Evolutionary conservation across 92 coral and sea anemone genomes (phyloP), one percentile per base, ranked within the genome.

Genomic region (Palythoa caribaeorum): DNA sequence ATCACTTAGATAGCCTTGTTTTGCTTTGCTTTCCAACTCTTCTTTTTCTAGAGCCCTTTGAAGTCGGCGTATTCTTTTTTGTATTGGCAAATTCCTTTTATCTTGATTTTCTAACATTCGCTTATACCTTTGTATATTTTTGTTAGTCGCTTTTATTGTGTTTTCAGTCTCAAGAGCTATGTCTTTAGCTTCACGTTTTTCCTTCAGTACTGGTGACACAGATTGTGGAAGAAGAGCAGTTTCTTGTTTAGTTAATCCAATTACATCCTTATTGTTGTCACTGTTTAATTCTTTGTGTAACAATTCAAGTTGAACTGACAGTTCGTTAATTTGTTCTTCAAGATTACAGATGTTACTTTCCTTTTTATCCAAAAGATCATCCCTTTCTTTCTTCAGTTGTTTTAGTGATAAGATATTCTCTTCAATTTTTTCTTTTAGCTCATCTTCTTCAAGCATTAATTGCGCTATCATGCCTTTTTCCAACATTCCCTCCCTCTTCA

Each of bases 361-460:
- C 52, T 76, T 48, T 14, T 59, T 19, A 12, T 35, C 63, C 53
- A 71, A 47, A 63, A 84, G 16, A 15, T 5, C 11, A 38, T 63
- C 21, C 37, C 65, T 38, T 36, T 86, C 83, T 65, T 38, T 65
- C 60, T 62, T 39, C 21, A 35, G 5, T 60, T 86, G 73, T 6
- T 62, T 77, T 3, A 73, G 60, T 8, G n/a, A 9, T 13, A 28
- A 19, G 9, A 6, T 47, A n/a, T 38, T 73, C 9, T 74, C 89
- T 44, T 77, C 59, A 12, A 93, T 76, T 39, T 89, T 71, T 71
- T 95, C 96, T 77, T 91, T 94, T 38, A 96, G 35, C 6, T 83
- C 95, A 66, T 84, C 91, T 74, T 79, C 88, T 68, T 91, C 93
- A 37, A 79, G 76, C 88, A 91, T 88, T 83, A 95, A 80, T 10